Percentiles rank a stretch among this genome's conserved stretches.
These are phyloP conservation scores for Thamnaconus septentrionalis DNA, from an alignment of 2,113 vertebrate species.

Conservation along the genomic window DNA sequence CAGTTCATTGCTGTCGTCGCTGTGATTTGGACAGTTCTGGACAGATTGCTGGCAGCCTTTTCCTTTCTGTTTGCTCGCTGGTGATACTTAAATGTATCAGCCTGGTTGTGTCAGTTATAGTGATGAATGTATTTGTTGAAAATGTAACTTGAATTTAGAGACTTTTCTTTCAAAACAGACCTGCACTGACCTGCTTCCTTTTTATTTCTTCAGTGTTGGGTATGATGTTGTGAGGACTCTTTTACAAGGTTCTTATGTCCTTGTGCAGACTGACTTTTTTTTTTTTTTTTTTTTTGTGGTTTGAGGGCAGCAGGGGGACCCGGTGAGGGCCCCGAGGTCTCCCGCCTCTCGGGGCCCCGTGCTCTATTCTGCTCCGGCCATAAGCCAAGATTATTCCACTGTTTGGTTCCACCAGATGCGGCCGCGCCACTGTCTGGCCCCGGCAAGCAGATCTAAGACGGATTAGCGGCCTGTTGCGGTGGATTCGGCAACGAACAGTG, in stretches of 20 bases:
- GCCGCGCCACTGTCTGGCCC: constrained; percentile 51
- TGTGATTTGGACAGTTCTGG: too few species aligned
- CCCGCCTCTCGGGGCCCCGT: constrained; percentile 29
- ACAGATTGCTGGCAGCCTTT: too few species aligned
- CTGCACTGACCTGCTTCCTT: background rate
- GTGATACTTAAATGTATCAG: too few species aligned
- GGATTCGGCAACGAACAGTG: constrained; percentile 56
- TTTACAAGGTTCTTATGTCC: background rate
- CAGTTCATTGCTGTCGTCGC: too few species aligned
- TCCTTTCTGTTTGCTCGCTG: too few species aligned
- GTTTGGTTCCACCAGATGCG: constrained; percentile 66
- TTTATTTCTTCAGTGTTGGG: background rate
- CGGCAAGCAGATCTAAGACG: constrained; percentile 67
- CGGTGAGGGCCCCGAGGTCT: constrained; percentile 24
- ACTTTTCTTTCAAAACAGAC: too few species aligned
- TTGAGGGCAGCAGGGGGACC: constrained; percentile 11
- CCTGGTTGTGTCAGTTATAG: too few species aligned
- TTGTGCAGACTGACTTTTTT: background rate
- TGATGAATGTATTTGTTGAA: too few species aligned
- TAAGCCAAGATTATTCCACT: constrained; percentile 64
- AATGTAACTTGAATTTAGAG: too few species aligned
- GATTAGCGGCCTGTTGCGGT: constrained; percentile 71
- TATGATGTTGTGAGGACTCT: background rate
- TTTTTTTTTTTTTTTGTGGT: constrained; percentile 16
- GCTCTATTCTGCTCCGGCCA: constrained; percentile 33